These are phyloP conservation scores for Temnothorax longispinosus DNA, from an alignment of 1,140 invertebrate genomes.

Conservation along the genomic window DNA sequence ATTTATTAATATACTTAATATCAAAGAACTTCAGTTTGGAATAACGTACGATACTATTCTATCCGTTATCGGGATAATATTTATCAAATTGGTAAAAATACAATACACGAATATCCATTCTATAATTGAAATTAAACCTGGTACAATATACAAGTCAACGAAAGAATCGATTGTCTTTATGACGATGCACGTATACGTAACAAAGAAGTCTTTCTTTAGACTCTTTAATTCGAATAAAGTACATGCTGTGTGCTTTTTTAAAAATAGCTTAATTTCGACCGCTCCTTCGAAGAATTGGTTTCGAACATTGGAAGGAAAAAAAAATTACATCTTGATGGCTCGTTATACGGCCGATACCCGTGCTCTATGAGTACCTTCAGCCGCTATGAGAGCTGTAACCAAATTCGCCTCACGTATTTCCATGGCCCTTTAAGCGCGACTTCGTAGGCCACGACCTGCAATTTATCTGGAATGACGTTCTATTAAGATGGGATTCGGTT, in stretches of 20 bases:
- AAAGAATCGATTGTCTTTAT: constrained; percentile 8
- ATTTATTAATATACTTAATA: constrained; percentile 5
- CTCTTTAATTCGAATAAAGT: constrained; percentile 46
- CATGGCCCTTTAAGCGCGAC: constrained; percentile 60
- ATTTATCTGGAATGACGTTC: constrained; percentile 76
- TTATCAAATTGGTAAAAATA: constrained; percentile 12
- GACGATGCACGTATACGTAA: not conserved
- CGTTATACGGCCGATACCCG: constrained; percentile 53
- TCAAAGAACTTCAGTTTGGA: not conserved
- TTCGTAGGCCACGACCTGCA: constrained; percentile 57
- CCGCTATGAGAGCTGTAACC: constrained; percentile 53
- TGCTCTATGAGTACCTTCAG: not conserved
- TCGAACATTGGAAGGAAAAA: constrained; percentile 3
- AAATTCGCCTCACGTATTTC: constrained; percentile 78
- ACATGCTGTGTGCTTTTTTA: not conserved
- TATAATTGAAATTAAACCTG: not conserved
- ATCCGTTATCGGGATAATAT: not conserved
- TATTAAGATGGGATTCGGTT: constrained; percentile 73
- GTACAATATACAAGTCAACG: not conserved
- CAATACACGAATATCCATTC: not conserved
- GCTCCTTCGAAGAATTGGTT: constrained; percentile 31
- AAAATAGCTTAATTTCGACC: constrained; percentile 25
- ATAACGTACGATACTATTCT: not conserved
- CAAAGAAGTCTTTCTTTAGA: not conserved
- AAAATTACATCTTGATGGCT: constrained; percentile 51